Conservation (phyloP, 2,113 vertebrate genomes). For the Entomyzon cyanotis region DNA sequence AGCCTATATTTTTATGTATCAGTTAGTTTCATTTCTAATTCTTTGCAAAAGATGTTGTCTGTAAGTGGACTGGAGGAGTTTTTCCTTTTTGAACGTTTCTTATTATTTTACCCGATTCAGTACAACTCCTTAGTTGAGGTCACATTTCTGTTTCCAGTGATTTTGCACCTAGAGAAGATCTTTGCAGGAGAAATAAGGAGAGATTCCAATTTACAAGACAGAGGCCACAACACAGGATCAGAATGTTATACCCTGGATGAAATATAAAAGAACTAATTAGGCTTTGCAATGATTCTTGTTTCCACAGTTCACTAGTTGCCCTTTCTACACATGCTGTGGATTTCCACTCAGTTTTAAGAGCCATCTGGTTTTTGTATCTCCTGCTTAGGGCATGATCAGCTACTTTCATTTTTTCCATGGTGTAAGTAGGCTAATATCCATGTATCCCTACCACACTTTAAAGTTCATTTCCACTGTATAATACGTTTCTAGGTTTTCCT, state of each 20-base stretch:
- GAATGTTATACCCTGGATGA: not conserved
- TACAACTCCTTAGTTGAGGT: not conserved
- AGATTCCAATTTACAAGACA: not conserved
- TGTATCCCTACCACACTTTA: not conserved
- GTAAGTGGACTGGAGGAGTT: not conserved
- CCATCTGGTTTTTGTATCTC: constrained; percentile 21
- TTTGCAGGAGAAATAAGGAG: not conserved
- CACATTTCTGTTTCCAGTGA: not conserved
- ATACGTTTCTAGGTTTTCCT: not conserved
- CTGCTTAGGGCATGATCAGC: not conserved
- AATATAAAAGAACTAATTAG: not conserved
- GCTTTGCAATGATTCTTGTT: not conserved
- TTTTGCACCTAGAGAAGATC: not conserved
- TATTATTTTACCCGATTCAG: not conserved
- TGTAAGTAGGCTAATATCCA: not conserved
- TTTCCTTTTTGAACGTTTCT: not conserved
- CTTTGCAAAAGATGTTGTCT: not conserved
- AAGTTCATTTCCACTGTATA: constrained; percentile 22
- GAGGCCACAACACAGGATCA: not conserved
- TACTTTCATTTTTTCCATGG: not conserved
- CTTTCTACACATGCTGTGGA: not conserved
- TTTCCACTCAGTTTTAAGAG: constrained; percentile 20
- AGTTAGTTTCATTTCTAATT: not conserved
- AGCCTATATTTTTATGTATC: not conserved
- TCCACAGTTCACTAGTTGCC: not conserved